Base-by-base conservation (phyloP, 2,888 invertebrate genomes). In the Latheticus oryzae region DNA sequence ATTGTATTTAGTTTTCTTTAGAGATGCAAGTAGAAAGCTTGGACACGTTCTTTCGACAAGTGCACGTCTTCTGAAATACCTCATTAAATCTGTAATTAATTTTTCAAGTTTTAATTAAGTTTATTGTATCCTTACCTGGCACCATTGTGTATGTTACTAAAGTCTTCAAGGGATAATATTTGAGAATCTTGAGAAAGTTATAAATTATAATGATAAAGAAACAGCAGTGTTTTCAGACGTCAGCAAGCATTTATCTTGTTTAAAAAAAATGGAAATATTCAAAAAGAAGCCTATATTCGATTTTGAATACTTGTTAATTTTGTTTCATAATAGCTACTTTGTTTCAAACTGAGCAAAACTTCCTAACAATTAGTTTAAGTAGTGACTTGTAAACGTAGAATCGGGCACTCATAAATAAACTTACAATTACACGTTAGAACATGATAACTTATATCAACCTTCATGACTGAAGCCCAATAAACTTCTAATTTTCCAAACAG, bases 31-130 rank as follows among this genome's bases (percentile, higher is more conserved):
- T 19, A 12, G 30, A 30, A 17, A n/a, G 15, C n/a, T 28, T 9
- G 26, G 28, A 28, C 42, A 43, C 28, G 30, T 45, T 30, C 21
- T 30, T 45, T n/a, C n/a, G n/a, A n/a, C 15, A 19, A 45, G 45
- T 45, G 30, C 19, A 30, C 32, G 16, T 28, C 32, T 33, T 24
- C 3, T 11, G 11, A 28, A 47, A 55, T 48, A 55, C 30, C 55
- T 55, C 48, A 55, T 55, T 48, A 55, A 55, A 28, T 35, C 12
- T 11, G 37, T 54, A 45, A 54, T 54, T 47, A 55, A 55, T 55
- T 48, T 55, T 55, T 55, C 55, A 55, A 55, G 47, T 55, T 55
- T 55, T 55, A 55, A 55, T 55, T 47, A 55, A 38, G 55, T 55
- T 55, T 55, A 55, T 55, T 55, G 55, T 55, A 48, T 47, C 55